Evolutionary conservation across 1,140 invertebrate species (phyloP).

Genomic region (Cydia fagiglandana): DNA sequence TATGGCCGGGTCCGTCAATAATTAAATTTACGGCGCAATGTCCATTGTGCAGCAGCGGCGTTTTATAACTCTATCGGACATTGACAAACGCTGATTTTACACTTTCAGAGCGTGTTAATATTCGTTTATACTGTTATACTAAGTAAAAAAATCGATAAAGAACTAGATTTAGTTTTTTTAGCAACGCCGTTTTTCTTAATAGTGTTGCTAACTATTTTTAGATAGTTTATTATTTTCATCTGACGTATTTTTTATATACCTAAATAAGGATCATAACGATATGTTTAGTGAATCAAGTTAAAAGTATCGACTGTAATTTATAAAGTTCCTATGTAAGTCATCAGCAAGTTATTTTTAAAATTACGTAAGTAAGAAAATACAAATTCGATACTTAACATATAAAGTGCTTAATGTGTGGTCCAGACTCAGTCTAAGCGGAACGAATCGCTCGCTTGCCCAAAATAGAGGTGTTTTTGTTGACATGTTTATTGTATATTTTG

Average conservation of each 20-base stretch:
- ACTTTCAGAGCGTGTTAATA: neutral
- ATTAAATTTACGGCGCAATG: slow-evolving; percentile 56
- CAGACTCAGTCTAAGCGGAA: slow-evolving; percentile 26
- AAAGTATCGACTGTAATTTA: no score
- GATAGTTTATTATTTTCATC: no score
- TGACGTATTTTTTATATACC: no score
- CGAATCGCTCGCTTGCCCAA: slow-evolving; percentile 44
- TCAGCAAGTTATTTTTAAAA: no score
- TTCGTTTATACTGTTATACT: neutral
- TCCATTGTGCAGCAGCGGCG: slow-evolving; percentile 48
- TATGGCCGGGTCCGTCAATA: slow-evolving; percentile 46
- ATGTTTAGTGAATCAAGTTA: no score
- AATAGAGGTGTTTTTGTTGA: slow-evolving; percentile 39
- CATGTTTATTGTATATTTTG: slow-evolving; percentile 35
- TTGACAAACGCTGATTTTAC: slow-evolving; percentile 43
- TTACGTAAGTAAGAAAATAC: neutral
- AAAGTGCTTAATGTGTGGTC: slow-evolving; percentile 50
- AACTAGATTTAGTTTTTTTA: neutral
- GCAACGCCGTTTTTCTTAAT: neutral
- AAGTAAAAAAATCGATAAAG: neutral
- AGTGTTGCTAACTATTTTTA: no score
- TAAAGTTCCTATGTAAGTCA: no score
- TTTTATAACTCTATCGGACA: slow-evolving; percentile 61
- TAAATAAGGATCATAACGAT: no score
- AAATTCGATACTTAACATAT: neutral